Evolutionary conservation across 2,888 invertebrate species (phyloP).

Genomic region (Cotesia congregata): DNA sequence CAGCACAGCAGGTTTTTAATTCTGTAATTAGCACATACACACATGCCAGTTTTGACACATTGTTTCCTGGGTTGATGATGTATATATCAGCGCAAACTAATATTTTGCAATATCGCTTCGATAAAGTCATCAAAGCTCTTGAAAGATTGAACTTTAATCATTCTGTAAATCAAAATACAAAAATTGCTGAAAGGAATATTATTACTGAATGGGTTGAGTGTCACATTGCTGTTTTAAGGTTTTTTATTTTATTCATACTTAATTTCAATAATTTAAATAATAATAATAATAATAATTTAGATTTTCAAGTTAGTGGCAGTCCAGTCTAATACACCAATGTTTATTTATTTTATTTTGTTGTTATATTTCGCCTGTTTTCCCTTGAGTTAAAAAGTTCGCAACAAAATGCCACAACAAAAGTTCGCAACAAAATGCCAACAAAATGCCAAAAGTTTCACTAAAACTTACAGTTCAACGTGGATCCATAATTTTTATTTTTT

Average conservation of each 20-base stretch:
- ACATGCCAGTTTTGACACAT: background rate
- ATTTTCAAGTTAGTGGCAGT: too few relatives aligned
- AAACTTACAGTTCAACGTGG: too few relatives aligned
- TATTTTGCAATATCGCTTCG: background rate
- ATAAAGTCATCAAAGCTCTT: background rate
- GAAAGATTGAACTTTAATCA: background rate
- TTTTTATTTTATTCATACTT: background rate
- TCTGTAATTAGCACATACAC: background rate
- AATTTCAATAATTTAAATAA: too few relatives aligned
- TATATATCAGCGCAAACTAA: background rate
- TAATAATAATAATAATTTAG: background rate
- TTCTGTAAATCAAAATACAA: background rate
- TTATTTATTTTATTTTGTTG: too few relatives aligned
- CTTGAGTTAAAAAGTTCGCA: too few relatives aligned
- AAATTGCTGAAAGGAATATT: background rate
- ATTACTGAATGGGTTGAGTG: background rate
- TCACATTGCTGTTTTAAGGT: slow-evolving; percentile 8
- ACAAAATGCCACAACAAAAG: too few relatives aligned
- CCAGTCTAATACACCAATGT: too few relatives aligned
- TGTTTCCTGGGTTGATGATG: slow-evolving; percentile 10
- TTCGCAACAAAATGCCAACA: too few relatives aligned
- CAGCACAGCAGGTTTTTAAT: background rate
- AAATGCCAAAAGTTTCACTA: too few relatives aligned
- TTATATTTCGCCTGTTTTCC: too few relatives aligned
- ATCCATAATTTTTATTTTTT: too few relatives aligned